These are phyloP conservation scores for Clarias platycephalus DNA, from an alignment of 2,797 vertebrate genomes.

Conservation along the genomic window DNA sequence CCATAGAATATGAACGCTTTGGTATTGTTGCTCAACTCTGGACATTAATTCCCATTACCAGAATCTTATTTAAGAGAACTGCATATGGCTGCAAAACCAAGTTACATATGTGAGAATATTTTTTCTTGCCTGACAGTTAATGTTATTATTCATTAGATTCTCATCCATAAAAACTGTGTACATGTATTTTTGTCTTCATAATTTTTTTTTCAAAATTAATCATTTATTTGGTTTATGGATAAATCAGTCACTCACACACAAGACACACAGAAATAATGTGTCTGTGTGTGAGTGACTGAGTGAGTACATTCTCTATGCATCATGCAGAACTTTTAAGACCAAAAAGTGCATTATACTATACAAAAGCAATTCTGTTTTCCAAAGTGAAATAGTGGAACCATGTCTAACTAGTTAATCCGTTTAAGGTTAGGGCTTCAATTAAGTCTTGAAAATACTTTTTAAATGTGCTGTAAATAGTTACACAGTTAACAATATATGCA, in stretches of 20 bases:
- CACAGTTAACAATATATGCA: neutral
- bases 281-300: neutral
- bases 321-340: no score
- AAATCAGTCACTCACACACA: no score
- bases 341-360: no score
- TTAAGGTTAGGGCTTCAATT: neutral
- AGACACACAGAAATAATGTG: no score
- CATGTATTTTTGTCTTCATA: neutral
- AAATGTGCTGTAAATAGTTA: neutral
- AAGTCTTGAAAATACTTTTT: neutral
- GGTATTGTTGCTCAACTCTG: neutral
- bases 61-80: no score
- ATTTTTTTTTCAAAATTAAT: conserved; percentile 39
- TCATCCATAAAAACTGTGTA: neutral
- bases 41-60: neutral
- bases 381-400: neutral
- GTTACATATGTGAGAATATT: neutral
- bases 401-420: neutral
- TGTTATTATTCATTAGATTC: neutral
- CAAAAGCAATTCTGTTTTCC: no score
- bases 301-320: no score
- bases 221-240: conserved; percentile 43
- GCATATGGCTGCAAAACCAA: neutral
- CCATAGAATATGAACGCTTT: neutral
- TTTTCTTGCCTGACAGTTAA: neutral